These are phyloP conservation scores for Intellagama lesueurii DNA, from an alignment of 2,797 vertebrate species.

Conservation along the genomic window DNA sequence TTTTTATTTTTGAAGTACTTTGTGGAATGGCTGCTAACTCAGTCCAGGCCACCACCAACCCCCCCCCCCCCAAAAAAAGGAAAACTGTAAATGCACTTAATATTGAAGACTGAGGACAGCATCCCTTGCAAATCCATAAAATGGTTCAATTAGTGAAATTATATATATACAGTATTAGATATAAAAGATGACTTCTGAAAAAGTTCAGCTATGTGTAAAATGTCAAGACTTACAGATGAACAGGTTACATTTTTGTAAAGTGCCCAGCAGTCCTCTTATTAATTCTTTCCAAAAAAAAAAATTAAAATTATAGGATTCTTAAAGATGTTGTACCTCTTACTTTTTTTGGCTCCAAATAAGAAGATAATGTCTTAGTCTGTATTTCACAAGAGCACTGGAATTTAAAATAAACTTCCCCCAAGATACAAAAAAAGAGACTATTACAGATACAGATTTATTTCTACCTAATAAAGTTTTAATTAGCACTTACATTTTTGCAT, in stretches of 20 bases:
- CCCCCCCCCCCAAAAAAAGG: background rate
- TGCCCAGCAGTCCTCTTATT: conserved; percentile 23
- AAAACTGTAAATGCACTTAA: background rate
- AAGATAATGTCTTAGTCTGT: background rate
- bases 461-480: conserved; percentile 45
- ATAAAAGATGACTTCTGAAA: background rate
- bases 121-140: background rate
- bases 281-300: conserved; percentile 26
- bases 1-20: no score
- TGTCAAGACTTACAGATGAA: conserved; percentile 1
- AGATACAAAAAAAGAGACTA: conserved; percentile 24
- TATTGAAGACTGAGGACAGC: background rate
- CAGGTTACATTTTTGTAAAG: conserved; percentile 8
- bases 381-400: conserved; percentile 17
- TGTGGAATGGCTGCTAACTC: background rate
- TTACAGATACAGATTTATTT: conserved; percentile 44
- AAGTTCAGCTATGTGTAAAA: conserved; percentile 8
- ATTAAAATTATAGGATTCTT: conserved; percentile 15
- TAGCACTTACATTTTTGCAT: conserved; percentile 32
- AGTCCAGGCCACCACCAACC: background rate
- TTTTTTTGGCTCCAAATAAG: conserved; percentile 15
- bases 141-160: background rate
- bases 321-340: conserved; percentile 15
- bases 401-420: conserved; percentile 36
- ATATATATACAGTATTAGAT: no score